Evolutionary conservation across 1,140 invertebrate species (phyloP).

Genomic region (Cardiocondyla obscurior): DNA sequence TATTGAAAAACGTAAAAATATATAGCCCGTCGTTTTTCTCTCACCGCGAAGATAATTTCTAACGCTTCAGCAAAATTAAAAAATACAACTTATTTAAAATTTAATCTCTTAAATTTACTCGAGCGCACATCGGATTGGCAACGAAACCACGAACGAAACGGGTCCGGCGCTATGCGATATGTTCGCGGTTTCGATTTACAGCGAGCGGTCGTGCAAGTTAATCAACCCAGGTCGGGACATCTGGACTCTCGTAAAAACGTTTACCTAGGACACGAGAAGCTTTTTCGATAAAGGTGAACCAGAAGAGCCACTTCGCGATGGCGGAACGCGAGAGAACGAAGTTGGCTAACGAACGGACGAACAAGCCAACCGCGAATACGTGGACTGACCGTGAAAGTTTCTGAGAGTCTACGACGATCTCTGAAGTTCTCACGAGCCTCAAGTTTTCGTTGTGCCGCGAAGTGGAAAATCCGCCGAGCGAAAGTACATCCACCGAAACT

Average conservation of each 20-base stretch:
- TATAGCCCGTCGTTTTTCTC: background rate
- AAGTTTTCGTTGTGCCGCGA: slow-evolving; percentile 22
- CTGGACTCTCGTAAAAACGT: slow-evolving; percentile 39
- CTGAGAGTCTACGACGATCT: slow-evolving; percentile 1
- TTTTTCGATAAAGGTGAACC: slow-evolving; percentile 24
- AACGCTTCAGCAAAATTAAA: background rate
- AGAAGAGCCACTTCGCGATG: slow-evolving; percentile 6
- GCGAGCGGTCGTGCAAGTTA: slow-evolving; percentile 34
- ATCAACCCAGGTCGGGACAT: slow-evolving; percentile 29
- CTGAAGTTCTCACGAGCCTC: slow-evolving; percentile 11
- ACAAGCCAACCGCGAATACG: slow-evolving; percentile 52
- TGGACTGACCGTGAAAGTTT: slow-evolving; percentile 62
- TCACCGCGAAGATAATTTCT: background rate
- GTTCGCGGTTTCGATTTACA: slow-evolving; percentile 48
- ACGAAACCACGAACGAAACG: background rate
- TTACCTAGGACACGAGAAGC: slow-evolving; percentile 3
- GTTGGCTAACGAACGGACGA: slow-evolving; percentile 59
- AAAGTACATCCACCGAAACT: background rate
- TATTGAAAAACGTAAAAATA: background rate
- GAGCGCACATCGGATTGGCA: background rate
- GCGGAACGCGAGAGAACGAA: slow-evolving; percentile 36
- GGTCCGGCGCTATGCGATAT: background rate
- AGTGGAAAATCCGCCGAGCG: background rate
- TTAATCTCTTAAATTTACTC: background rate
- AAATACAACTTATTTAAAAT: background rate